Conservation (phyloP, 2,888 invertebrate genomes). For the Gasteruption jaculator region DNA sequence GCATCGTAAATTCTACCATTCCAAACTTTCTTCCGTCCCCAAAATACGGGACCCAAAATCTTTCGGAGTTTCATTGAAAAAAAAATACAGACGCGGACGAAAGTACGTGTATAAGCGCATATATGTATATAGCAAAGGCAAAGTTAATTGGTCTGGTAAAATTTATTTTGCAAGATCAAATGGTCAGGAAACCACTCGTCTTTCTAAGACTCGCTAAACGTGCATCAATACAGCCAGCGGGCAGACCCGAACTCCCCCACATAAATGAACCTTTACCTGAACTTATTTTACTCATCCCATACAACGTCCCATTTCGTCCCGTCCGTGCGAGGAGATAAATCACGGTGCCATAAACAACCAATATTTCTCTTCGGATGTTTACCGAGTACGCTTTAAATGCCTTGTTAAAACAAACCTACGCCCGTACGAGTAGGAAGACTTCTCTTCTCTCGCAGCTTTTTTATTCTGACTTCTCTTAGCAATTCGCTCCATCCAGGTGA, state of each 20-base stretch:
- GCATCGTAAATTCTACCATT: too few relatives aligned
- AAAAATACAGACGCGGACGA: too few relatives aligned
- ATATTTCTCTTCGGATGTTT: slow-evolving; percentile 52
- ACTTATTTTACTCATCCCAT: slow-evolving; percentile 26
- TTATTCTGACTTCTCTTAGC: slow-evolving; percentile 30
- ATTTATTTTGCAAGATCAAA: slow-evolving; percentile 7
- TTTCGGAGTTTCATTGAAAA: too few relatives aligned
- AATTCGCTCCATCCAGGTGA: too few relatives aligned
- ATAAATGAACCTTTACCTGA: slow-evolving; percentile 3
- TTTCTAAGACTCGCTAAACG: slow-evolving; percentile 13
- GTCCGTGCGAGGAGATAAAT: slow-evolving; percentile 48
- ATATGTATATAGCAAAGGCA: too few relatives aligned
- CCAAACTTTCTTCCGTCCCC: too few relatives aligned
- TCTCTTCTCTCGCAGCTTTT: too few relatives aligned
- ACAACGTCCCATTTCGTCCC: slow-evolving; percentile 21
- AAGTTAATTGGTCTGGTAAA: slow-evolving; percentile 9
- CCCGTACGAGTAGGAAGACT: slow-evolving; percentile 30
- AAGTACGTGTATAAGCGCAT: too few relatives aligned
- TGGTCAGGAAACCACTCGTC: slow-evolving; percentile 5
- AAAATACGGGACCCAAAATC: too few relatives aligned
- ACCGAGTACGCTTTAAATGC: slow-evolving; percentile 52
- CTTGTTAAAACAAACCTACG: slow-evolving; percentile 53
- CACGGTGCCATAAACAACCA: slow-evolving; percentile 50
- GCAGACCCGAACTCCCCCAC: background rate
- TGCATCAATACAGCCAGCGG: background rate